Base-by-base conservation (phyloP, 2,888 invertebrate species). In the Acrobasis suavella region DNA sequence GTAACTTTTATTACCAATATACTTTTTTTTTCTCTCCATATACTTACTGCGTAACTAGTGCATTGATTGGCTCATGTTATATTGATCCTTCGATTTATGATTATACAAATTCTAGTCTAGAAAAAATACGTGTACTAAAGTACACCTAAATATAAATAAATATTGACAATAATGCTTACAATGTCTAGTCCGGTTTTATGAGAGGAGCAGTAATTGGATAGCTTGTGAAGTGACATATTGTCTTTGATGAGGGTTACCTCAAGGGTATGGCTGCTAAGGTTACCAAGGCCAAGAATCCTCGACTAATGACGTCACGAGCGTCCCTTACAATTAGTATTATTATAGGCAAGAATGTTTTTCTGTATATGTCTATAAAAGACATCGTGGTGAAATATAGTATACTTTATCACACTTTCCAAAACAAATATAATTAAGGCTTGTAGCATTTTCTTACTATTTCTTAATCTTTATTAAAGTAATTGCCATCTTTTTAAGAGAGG, bases 121-220 rank as follows among this genome's bases (percentile, higher is more conserved):
- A 5, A 42, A 1, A 12, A 42, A 42, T 42, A 42, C 2, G 10
- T 12, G 10, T 10, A 12, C 42, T 42, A 42, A 12, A 46, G 5
- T 14, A 8, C 8, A 32, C 32, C 32, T 32, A 22, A 22, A 42
- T 14, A n/a, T 46, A 46, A 14, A 6, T 5, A 12, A 10, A 46
- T n/a, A n/a, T 46, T 46, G 46, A 46, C 42, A 12, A 56, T 42
- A 42, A 42, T 56, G 56, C 7, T 42, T 22, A 22, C 22, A 56
- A 42, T 56, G 22, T 56, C 42, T 17, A 17, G 42, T 56, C 56
- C 56, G 17, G 56, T 56, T 56, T 56, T 56, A 56, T 42, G 56
- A 56, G 56, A 56, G 42, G 22, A 56, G 42, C 14, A 56, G 56
- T 56, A 56, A 56, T 56, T 56, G 42, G 56, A 56, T 56, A 56